Conservation (phyloP, 1,140 invertebrate genomes). For the Drosophila sturtevanti region DNA sequence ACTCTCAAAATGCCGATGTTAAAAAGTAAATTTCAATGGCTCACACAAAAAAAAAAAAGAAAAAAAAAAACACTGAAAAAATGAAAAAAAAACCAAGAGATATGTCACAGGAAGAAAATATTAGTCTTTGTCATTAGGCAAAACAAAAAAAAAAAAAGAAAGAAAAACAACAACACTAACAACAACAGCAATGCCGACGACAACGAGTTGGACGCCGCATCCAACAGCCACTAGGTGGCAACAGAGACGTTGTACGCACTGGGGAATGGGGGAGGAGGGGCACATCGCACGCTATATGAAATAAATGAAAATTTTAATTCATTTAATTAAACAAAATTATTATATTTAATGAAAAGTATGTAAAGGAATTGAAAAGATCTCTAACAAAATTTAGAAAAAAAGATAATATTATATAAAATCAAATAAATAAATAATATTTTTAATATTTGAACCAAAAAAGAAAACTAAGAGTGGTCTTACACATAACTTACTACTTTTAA, state of each 20-base stretch:
- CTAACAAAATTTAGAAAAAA: too few species aligned
- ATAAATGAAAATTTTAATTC: too few species aligned
- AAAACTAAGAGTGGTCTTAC: too few species aligned
- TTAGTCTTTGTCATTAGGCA: conserved; percentile 82
- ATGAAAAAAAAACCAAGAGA: conserved; percentile 53
- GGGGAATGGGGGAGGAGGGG: background rate
- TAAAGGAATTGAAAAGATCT: too few species aligned
- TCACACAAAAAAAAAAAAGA: background rate
- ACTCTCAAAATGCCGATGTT: conserved; percentile 38
- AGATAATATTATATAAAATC: too few species aligned
- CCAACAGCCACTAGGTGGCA: conserved; percentile 21
- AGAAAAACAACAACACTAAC: conserved; percentile 24
- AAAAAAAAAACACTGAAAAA: background rate
- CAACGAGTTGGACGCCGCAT: conserved; percentile 33
- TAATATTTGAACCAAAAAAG: too few species aligned
- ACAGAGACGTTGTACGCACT: background rate
- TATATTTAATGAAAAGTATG: too few species aligned
- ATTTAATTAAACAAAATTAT: too few species aligned
- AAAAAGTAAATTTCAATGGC: conserved; percentile 69
- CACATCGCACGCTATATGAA: too few species aligned
- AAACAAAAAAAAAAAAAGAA: conserved; percentile 66
- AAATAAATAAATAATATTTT: too few species aligned
- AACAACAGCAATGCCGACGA: conserved; percentile 16
- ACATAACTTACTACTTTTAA: too few species aligned
- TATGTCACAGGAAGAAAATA: conserved; percentile 83